Percentiles rank a stretch among this genome's conserved stretches.
Conservation (phyloP, 2,888 invertebrate species). For the Lymantria dispar region DNA sequence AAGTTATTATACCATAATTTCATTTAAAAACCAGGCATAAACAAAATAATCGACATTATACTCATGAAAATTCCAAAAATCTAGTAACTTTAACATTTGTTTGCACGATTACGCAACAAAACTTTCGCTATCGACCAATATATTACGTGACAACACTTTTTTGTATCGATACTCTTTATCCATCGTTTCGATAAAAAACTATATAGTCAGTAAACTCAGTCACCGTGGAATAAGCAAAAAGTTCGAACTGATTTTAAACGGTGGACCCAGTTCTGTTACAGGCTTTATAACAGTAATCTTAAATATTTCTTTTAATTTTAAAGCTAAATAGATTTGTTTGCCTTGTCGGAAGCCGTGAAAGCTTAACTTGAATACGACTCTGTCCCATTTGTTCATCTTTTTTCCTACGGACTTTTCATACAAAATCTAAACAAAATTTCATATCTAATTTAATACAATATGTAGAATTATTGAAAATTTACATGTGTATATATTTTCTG, state of each 20-base stretch:
- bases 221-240: constrained; percentile 59
- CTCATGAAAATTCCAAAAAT: constrained; percentile 5
- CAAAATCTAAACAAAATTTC: too few relatives aligned
- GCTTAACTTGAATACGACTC: too few relatives aligned
- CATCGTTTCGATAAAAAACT: constrained; percentile 44
- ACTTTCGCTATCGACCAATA: constrained; percentile 68
- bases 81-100: constrained; percentile 16
- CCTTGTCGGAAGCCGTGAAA: too few relatives aligned
- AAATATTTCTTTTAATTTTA: neutral
- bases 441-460: too few relatives aligned
- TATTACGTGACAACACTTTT: constrained; percentile 64
- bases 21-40: neutral
- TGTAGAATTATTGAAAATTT: too few relatives aligned
- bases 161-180: constrained; percentile 50
- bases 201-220: constrained; percentile 46
- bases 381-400: too few relatives aligned
- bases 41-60: neutral
- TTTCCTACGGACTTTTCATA: too few relatives aligned
- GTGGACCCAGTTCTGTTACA: constrained; percentile 1
- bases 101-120: constrained; percentile 48
- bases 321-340: too few relatives aligned
- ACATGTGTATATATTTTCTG: too few relatives aligned
- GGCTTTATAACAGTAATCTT: neutral
- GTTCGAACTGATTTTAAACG: constrained; percentile 47
- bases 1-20: constrained; percentile 11